Base-by-base conservation (phyloP, 1,140 invertebrate genomes). In the Pogonomyrmex barbatus region DNA sequence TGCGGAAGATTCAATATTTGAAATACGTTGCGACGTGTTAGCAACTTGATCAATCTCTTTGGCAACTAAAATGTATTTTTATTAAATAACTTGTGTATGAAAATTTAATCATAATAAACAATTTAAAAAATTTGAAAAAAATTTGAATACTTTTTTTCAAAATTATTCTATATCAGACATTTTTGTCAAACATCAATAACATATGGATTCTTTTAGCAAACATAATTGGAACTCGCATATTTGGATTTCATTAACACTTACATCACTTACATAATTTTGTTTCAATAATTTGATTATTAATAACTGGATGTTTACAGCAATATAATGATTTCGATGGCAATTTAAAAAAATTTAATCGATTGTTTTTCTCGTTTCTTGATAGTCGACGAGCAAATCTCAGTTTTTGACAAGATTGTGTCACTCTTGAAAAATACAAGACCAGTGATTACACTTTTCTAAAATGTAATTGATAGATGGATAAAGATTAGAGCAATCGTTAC, bases 181-280 rank as follows among this genome's bases (percentile, higher is more conserved):
- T 81, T 71, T n/a, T 68, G 12, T 68, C 8, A 12, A 52, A 14
- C 33, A 24, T 24, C 24, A 24, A 4, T 67, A 79, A 33, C 42
- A 30, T 17, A 75, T 65, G n/a, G 12, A 58, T 3, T 47, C 1
- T 47, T 17, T 63, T n/a, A 63, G 30, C 5, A 77, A 9, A 68
- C 54, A 36, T 52, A 24, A 24, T 52, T 79, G 6, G 14, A 30
- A 52, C 0, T 79, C 14, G 14, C 39, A 54, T n/a, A 68, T 56
- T 42, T 82, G 10, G 1, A 56, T 45, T 33, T 62, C 45, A 42
- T 56, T 56, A 68, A 85, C 89, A 94, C 93, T 95, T 94, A 93
- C 93, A 92, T 94, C 92, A 95, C 94, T 94, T 94, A 94, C 93
- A 93, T 94, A 93, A 94, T 94, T 94, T 94, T 85, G 91, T 76